Percentiles rank a stretch among this genome's conserved stretches.
Evolutionary conservation across 92 coral and sea anemone species (phyloP).

Genomic region (Desmophyllum pertusum): DNA sequence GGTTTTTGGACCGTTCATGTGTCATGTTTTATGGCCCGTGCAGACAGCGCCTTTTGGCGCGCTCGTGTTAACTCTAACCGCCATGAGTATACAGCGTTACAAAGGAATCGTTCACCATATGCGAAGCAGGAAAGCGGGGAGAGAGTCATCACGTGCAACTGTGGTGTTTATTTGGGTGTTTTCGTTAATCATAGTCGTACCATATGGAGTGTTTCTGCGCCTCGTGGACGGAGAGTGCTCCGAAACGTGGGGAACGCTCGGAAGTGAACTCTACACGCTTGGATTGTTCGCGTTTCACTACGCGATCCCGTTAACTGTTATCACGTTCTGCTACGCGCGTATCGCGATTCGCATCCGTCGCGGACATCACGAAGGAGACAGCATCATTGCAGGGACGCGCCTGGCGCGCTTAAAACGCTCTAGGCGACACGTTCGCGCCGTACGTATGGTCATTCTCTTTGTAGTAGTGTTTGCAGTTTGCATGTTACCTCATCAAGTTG

Average conservation of each 20-base stretch:
- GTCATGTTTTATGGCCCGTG: conserved; percentile 76
- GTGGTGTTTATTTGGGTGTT: conserved; percentile 65
- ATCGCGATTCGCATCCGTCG: conserved; percentile 65
- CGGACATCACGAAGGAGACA: conserved; percentile 40
- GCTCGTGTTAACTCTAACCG: conserved; percentile 67
- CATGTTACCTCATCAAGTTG: conserved; percentile 86
- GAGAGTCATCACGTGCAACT: conserved; percentile 12
- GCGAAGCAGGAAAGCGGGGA: conserved; percentile 21
- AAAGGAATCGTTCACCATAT: conserved; percentile 63
- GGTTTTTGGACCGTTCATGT: conserved; percentile 73
- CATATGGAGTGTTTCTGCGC: conserved; percentile 63
- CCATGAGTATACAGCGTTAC: conserved; percentile 73
- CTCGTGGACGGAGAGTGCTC: conserved; percentile 51
- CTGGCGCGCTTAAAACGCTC: conserved; percentile 61
- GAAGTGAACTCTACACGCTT: conserved; percentile 54
- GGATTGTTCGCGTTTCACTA: conserved; percentile 71
- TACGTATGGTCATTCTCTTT: conserved; percentile 74
- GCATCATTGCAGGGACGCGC: conserved; percentile 57
- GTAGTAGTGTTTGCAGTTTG: conserved; percentile 80
- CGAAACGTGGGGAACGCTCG: conserved; percentile 68
- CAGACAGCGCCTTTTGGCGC: conserved; percentile 79
- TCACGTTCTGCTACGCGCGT: conserved; percentile 63
- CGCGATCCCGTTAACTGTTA: conserved; percentile 62
- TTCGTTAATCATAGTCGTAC: conserved; percentile 58
- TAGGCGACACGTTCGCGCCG: conserved; percentile 58